Conservation (phyloP, 2,888 invertebrate genomes). For the Smittia aterrima region DNA sequence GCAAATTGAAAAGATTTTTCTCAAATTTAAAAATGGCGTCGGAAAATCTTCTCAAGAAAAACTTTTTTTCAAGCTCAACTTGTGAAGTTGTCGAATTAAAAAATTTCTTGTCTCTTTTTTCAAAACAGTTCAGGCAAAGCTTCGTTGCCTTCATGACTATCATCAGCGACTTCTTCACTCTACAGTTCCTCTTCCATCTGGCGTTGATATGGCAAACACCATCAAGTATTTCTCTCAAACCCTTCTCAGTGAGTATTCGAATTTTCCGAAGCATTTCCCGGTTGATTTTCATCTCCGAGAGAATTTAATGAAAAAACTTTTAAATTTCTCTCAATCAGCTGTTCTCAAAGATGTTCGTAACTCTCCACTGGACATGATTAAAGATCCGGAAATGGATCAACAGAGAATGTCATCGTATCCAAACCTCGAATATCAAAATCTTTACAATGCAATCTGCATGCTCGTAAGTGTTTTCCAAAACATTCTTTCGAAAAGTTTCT, state of each 20-base stretch:
- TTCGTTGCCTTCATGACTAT: constrained; percentile 94
- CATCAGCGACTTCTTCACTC: constrained; percentile 90
- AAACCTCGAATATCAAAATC: constrained; percentile 92
- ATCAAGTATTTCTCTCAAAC: constrained; percentile 98
- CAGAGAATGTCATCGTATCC: constrained; percentile 90
- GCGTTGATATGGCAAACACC: constrained; percentile 94
- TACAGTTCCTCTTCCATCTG: constrained; percentile 87
- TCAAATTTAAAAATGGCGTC: constrained; percentile 28
- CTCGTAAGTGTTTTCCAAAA: constrained; percentile 46
- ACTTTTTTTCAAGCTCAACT: constrained; percentile 6
- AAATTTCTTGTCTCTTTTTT: constrained; percentile 46
- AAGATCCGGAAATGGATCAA: constrained; percentile 80
- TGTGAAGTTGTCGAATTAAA: neutral
- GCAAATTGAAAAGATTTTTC: constrained; percentile 31
- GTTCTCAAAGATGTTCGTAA: constrained; percentile 95
- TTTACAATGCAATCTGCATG: constrained; percentile 81
- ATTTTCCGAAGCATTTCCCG: neutral
- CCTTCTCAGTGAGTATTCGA: constrained; percentile 74
- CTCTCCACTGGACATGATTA: constrained; percentile 87
- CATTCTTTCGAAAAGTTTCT: neutral
- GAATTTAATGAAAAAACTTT: too few species aligned
- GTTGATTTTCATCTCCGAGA: too few species aligned
- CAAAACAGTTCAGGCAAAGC: constrained; percentile 88
- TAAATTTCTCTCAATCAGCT: constrained; percentile 57
- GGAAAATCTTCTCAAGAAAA: constrained; percentile 8